Base-by-base conservation (phyloP, 2,113 vertebrate genomes). In the Hyperopisus bebe region DNA sequence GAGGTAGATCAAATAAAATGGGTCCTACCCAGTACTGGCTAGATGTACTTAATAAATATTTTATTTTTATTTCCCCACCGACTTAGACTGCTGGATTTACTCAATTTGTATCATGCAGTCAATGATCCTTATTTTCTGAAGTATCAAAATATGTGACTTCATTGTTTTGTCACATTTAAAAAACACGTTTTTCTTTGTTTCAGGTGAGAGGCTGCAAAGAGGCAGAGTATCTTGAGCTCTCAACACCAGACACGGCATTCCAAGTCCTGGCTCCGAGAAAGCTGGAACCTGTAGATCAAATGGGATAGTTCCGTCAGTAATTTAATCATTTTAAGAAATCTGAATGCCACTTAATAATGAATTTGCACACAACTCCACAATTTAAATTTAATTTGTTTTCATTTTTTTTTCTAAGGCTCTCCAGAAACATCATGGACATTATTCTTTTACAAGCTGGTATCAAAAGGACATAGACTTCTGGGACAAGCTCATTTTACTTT, bases 191-290 rank as follows among this genome's bases (percentile, higher is more conserved):
- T 62, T 86, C 31, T 87, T 55, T 66, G 5, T 91, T 93, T 42
- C 27, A 95, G 94, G 92, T 92, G 48, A 89, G 93, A 93, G 89
- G 90, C 93, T 93, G 53, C 5, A 50, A 77, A 7, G 15, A 89
- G 70, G 91, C 85, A 74, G 58, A 24, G 50, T 70, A 84, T 21
- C 24, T 39, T 19, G 13, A 80, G 27, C 88, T 91, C n/a, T 94
- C 91, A 91, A 91, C 91, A 91, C 50, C 1, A 47, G 47, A 80
- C 47, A 74, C 31, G 1, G 31, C 17, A 55, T 58, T 90, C 50
- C 50, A 90, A 86, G 50, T 82, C 27, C 66, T 10, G 50, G 51
- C 90, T 46, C 89, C 77, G 5, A n/a, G 44, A 24, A 24, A 62
- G 4, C 74, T 17, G 35, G 74, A 80, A 17, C 35, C 15, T 42